Percentiles rank a stretch among this genome's conserved stretches.
Evolutionary conservation across 2,797 vertebrate genomes (phyloP).

Genomic region (Enoplosus armatus): DNA sequence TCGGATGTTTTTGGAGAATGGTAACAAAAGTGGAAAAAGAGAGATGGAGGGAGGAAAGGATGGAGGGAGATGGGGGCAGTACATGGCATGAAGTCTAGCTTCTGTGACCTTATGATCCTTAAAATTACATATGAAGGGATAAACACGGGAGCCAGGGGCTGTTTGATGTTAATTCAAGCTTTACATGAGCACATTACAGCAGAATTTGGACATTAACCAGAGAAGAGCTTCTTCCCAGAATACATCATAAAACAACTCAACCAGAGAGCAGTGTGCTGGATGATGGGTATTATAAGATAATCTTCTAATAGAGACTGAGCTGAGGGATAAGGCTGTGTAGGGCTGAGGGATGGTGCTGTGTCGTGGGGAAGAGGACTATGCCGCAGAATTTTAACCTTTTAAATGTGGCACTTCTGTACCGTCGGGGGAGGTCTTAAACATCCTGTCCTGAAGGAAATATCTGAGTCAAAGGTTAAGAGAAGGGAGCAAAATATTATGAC

Average conservation of each 20-base stretch:
- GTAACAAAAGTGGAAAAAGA: background rate
- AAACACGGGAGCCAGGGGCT: conserved; percentile 42
- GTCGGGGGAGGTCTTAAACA: background rate
- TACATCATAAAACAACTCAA: conserved; percentile 48
- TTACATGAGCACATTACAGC: conserved; percentile 65
- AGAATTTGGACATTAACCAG: conserved; percentile 59
- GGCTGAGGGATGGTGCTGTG: background rate
- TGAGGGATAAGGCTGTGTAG: conserved; percentile 24
- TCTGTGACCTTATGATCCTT: conserved; percentile 51
- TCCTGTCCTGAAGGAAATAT: background rate
- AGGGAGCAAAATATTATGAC: background rate
- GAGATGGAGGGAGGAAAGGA: background rate
- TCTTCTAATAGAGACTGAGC: conserved; percentile 53
- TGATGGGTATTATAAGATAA: conserved; percentile 58
- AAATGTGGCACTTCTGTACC: conserved; percentile 7
- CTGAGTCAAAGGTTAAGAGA: background rate
- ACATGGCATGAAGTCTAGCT: conserved; percentile 20
- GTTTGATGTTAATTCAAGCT: conserved; percentile 70
- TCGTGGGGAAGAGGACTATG: background rate
- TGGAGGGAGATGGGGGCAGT: background rate
- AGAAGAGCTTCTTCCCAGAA: conserved; percentile 50
- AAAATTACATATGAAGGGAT: conserved; percentile 60
- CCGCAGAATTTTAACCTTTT: conserved; percentile 3
- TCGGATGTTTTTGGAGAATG: background rate
- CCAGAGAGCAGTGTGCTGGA: conserved; percentile 40